A percentile compares a stretch with the other conserved stretches of the same genome.
phyloP scores from a whole-genome alignment of 2,113 vertebrate species.

The Tachycineta bicolor region DNA sequence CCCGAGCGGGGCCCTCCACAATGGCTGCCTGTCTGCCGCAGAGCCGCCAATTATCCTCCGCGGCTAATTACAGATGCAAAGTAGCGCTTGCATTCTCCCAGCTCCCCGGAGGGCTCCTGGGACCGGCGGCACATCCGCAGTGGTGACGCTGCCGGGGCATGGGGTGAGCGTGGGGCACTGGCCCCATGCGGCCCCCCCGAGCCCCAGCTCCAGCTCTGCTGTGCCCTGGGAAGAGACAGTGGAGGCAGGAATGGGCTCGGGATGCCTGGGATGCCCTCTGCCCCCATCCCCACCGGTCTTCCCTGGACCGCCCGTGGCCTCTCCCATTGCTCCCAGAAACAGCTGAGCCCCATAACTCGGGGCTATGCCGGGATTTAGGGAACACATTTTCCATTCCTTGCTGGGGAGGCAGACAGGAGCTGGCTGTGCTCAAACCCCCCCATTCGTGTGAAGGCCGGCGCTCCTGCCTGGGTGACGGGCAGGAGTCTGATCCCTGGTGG shows the following conservation, averaged over 20 bases:
- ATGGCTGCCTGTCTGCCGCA: conserved; percentile 63
- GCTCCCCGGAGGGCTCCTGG: not conserved
- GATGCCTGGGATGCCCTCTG: not conserved
- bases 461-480: not conserved
- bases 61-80: conserved; percentile 67
- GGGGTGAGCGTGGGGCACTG: not conserved
- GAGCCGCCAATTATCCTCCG: conserved; percentile 48
- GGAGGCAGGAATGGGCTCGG: not conserved
- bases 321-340: not conserved
- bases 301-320: rapidly evolving
- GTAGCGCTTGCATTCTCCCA: conserved; percentile 22
- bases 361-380: not conserved
- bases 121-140: not conserved
- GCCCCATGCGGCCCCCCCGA: not conserved
- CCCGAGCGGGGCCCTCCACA: conserved; percentile 35
- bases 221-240: not conserved
- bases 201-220: not conserved
- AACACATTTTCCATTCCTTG: not conserved
- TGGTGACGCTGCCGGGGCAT: not conserved
- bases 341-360: not conserved
- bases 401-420: not conserved
- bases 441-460: rapidly evolving
- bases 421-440: not conserved
- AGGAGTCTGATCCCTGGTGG: not conserved
- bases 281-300: not conserved